Conservation (phyloP, 2,888 invertebrate genomes). For the Eupeodes latifasciatus region DNA sequence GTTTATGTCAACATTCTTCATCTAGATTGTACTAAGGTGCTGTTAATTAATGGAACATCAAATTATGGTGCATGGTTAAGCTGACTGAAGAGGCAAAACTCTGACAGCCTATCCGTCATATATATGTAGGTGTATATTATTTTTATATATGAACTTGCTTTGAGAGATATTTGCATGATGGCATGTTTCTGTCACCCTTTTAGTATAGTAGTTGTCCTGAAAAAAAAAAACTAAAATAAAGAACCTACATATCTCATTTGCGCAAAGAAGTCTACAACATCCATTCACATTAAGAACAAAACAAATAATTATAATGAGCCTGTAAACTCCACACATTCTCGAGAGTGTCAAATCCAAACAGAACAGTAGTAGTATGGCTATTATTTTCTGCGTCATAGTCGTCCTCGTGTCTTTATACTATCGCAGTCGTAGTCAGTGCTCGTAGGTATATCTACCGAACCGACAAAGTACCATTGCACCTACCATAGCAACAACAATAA, state of each 20-base stretch:
- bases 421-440: too few relatives aligned
- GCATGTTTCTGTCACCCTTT: conserved; percentile 52
- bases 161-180: conserved; percentile 37
- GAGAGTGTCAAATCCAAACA: conserved; percentile 55
- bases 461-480: neutral
- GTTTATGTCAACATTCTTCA: conserved; percentile 10
- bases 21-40: neutral
- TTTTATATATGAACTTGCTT: conserved; percentile 23
- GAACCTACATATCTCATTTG: conserved; percentile 46
- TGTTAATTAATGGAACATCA: conserved; percentile 55
- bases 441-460: neutral
- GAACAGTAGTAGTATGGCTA: conserved; percentile 3
- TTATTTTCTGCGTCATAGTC: conserved; percentile 27
- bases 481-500: conserved; percentile 10
- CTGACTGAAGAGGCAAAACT: conserved; percentile 7
- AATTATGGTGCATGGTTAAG: conserved; percentile 32
- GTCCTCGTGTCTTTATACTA: neutral
- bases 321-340: conserved; percentile 47
- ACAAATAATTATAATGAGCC: conserved; percentile 64
- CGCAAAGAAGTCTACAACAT: conserved; percentile 49
- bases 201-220: conserved; percentile 5
- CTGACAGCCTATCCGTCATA: conserved; percentile 38
- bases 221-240: conserved; percentile 41
- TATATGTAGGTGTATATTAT: neutral
- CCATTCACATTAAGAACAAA: conserved; percentile 50